Evolutionary conservation across 2,113 vertebrate genomes (phyloP).

Genomic region (Brachionichthys hirsutus): DNA sequence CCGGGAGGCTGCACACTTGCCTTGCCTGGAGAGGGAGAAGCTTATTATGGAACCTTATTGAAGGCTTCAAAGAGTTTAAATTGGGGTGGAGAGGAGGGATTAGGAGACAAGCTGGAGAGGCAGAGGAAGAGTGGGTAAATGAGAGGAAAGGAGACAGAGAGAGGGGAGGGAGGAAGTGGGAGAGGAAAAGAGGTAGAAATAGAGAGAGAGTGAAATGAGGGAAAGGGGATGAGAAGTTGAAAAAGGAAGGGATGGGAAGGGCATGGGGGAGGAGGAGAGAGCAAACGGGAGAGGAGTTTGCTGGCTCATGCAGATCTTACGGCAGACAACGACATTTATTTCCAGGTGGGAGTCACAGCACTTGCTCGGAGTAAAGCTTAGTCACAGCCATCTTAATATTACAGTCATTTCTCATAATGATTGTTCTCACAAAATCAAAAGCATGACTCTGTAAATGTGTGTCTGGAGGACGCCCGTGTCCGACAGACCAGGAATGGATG

Average conservation of each 20-base stretch:
- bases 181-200: slow-evolving; percentile 40
- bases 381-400: slow-evolving; percentile 19
- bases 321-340: slow-evolving; percentile 52
- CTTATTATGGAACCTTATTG: slow-evolving; percentile 79
- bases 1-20: slow-evolving; percentile 71
- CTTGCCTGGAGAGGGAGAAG: slow-evolving; percentile 75
- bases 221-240: slow-evolving; percentile 15
- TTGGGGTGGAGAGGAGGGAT: slow-evolving; percentile 78
- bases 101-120: slow-evolving; percentile 64
- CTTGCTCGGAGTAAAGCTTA: slow-evolving; percentile 37
- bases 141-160: slow-evolving; percentile 49
- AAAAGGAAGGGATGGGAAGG: slow-evolving; percentile 31
- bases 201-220: slow-evolving; percentile 38
- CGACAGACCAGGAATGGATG: background rate
- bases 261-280: slow-evolving; percentile 35
- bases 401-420: slow-evolving; percentile 18
- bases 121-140: slow-evolving; percentile 55
- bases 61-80: slow-evolving; percentile 80
- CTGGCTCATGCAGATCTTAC: slow-evolving; percentile 60
- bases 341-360: slow-evolving; percentile 50
- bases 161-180: slow-evolving; percentile 36
- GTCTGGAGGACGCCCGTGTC: slow-evolving; percentile 7
- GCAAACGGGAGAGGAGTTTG: slow-evolving; percentile 47
- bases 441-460: slow-evolving; percentile 14
- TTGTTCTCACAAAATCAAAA: slow-evolving; percentile 35